Evolutionary conservation across 2,888 invertebrate genomes (phyloP), one percentile per base, ranked within the genome.

Genomic region (Lycaena phlaeas): DNA sequence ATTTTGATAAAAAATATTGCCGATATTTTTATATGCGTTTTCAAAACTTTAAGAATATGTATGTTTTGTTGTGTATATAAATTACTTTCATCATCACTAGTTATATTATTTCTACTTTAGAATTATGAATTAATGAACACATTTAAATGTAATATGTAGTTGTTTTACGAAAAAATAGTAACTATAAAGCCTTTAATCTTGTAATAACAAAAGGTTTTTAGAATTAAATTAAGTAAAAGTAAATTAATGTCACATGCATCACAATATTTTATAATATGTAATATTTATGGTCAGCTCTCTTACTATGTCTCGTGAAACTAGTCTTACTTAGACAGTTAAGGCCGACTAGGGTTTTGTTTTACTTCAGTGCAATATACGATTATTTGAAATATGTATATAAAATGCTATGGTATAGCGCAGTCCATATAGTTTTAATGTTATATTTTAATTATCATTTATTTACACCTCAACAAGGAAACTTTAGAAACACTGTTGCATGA

Each of bases 281-380:
- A 15, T 14, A 29, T 9, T 12, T 30, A 7, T 2, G 11, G 18
- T 34, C 31, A 17, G 17, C 12, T 22, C 34, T 22, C 11, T 6
- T 18, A 12, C 22, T 22, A 12, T 34, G 18, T 18, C 34, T 22
- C 3, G 12, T 34, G 22, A 34, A 30, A 26, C 39, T 39, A 39
- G 39, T 39, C 39, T 31, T 10, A 30, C 17, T 28, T 18, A 30
- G 14, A 39, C 39, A 15, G 17, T 10, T 31, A 17, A 40, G 39
- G 31, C 31, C 39, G 39, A 40, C 39, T 26, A 14, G 38, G 25
- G 22, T 22, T 22, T 22, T 22, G 6, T 22, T 22, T 40, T 39
- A 12, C 3, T 25, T 10, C 11, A 22, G 39, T 40, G 39, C 39
- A 40, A 40, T 40, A 40, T 31, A 31, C 12, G 5, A 7, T 22